phyloP scores from a whole-genome alignment of 2,113 vertebrate species.

The Erythrolamprus reginae region DNA sequence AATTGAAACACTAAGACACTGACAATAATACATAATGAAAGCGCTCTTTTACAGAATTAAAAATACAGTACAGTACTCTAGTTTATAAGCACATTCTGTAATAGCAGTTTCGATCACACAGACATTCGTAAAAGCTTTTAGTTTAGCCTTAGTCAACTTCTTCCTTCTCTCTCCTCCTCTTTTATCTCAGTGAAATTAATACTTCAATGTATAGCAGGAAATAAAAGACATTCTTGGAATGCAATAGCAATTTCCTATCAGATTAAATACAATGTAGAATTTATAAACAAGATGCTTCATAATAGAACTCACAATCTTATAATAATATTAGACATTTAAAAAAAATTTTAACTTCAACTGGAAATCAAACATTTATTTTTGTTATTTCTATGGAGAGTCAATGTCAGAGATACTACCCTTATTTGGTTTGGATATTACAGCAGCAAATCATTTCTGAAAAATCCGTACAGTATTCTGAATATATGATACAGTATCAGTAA shows the following conservation, averaged over 20 bases:
- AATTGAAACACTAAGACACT: not conserved
- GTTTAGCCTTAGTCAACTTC: not conserved
- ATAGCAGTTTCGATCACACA: conserved; percentile 10
- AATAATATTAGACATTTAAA: not conserved
- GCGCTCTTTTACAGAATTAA: not conserved
- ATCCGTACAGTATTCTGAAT: conserved; percentile 8
- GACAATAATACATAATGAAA: not conserved
- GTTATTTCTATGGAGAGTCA: not conserved
- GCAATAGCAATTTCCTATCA: not conserved
- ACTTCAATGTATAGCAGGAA: conserved; percentile 11
- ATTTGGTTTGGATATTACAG: not conserved
- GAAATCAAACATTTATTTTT: conserved; percentile 17
- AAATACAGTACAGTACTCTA: conserved; percentile 11
- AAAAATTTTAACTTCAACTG: conserved; percentile 40
- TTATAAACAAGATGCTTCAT: not conserved
- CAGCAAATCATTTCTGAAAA: conserved; percentile 3
- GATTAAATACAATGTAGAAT: conserved; percentile 12
- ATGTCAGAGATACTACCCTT: not conserved
- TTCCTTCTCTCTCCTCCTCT: conserved; percentile 8
- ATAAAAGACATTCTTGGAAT: not conserved
- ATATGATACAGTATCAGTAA: conserved; percentile 42
- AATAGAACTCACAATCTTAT: not conserved
- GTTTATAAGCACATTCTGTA: not conserved
- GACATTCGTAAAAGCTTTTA: not conserved
- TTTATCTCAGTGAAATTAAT: not conserved